A percentile compares a stretch with the other conserved stretches of the same genome.
Evolutionary conservation across 2,888 invertebrate species (phyloP).

Genomic region (Saturnia pavonia): DNA sequence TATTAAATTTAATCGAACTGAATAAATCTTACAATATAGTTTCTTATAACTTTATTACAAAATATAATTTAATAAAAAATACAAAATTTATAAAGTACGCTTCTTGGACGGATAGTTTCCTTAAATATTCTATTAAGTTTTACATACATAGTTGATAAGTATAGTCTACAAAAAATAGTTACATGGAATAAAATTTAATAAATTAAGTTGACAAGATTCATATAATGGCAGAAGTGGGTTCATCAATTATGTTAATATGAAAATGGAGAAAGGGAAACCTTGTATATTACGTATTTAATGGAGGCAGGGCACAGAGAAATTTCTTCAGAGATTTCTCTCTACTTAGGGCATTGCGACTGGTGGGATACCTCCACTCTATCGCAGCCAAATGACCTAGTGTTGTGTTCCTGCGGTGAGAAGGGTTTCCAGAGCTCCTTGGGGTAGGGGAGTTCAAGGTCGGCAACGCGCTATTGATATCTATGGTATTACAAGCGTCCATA

Average conservation of each 20-base stretch:
- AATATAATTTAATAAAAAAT: conserved; percentile 18
- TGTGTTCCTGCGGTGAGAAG: too few species aligned
- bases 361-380: too few species aligned
- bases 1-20: not conserved
- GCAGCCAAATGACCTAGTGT: too few species aligned
- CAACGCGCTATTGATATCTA: too few species aligned
- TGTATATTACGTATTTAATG: too few species aligned
- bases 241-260: not conserved
- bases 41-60: conserved; percentile 18
- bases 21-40: not conserved
- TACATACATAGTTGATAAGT: not conserved
- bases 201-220: not conserved
- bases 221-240: not conserved
- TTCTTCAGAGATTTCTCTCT: too few species aligned
- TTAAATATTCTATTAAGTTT: conserved; percentile 14
- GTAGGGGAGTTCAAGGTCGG: too few species aligned
- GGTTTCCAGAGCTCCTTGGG: too few species aligned
- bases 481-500: too few species aligned
- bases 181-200: not conserved
- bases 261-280: too few species aligned
- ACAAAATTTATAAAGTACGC: conserved; percentile 28
- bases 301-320: too few species aligned
- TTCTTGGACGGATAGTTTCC: conserved; percentile 40
- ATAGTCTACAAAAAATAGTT: not conserved
- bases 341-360: too few species aligned